phyloP scores from a whole-genome alignment of 2,113 vertebrate genomes.

The Platichthys flesus region DNA sequence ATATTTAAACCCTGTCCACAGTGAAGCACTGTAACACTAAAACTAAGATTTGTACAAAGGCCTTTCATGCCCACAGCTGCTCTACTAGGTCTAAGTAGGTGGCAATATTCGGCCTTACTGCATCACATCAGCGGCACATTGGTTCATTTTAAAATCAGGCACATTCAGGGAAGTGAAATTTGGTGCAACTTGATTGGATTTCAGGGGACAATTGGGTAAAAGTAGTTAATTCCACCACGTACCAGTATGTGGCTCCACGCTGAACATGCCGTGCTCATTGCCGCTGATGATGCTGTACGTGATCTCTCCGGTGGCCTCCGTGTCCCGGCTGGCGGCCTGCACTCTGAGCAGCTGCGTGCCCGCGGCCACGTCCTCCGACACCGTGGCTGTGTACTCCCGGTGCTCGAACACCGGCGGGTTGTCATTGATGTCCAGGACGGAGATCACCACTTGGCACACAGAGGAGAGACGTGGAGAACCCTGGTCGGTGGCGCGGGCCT shows the following conservation, averaged over 20 bases:
- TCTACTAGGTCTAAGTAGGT: too few relatives aligned
- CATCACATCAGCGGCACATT: too few relatives aligned
- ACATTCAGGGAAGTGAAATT: too few relatives aligned
- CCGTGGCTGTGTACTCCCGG: constrained; percentile 88
- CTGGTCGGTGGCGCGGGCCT: constrained; percentile 88
- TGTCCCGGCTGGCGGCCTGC: constrained; percentile 91
- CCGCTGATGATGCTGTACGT: constrained; percentile 93
- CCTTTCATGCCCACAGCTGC: too few relatives aligned
- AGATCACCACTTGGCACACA: constrained; percentile 84
- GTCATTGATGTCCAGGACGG: constrained; percentile 97
- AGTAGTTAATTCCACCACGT: constrained; percentile 24
- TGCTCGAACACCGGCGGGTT: constrained; percentile 96
- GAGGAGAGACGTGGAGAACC: constrained; percentile 88
- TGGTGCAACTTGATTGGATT: too few relatives aligned
- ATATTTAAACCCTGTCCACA: not conserved
- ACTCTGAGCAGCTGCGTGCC: constrained; percentile 92
- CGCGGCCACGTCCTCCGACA: constrained; percentile 86
- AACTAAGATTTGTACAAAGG: too few relatives aligned
- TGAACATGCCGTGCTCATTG: constrained; percentile 94
- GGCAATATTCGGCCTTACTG: too few relatives aligned
- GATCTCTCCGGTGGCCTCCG: constrained; percentile 91
- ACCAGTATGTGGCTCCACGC: constrained; percentile 91
- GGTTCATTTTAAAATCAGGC: too few relatives aligned
- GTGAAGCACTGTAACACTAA: not conserved
- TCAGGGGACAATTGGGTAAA: too few relatives aligned